These are phyloP conservation scores for Eristalis pertinax DNA, from an alignment of 2,888 invertebrate genomes.

Conservation along the genomic window DNA sequence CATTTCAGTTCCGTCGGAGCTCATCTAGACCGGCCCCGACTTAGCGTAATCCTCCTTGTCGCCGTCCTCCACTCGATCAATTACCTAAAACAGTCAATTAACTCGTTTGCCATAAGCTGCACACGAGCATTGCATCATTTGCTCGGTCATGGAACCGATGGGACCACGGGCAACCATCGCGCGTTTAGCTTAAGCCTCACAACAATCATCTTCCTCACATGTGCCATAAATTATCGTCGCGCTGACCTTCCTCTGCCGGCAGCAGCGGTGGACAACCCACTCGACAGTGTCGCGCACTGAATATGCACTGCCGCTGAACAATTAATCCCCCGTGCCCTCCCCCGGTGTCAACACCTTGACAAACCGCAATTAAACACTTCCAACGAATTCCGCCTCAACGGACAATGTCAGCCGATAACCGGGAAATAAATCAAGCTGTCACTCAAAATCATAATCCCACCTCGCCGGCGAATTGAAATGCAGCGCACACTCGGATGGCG, in stretches of 20 bases:
- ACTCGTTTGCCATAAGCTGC: no score
- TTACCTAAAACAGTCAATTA: no score
- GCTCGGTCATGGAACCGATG: no score
- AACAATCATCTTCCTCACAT: background rate
- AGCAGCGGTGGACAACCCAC: background rate
- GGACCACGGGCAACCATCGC: no score
- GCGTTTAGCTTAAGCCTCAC: background rate
- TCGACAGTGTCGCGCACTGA: background rate
- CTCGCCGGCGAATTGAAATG: slow-evolving; percentile 5
- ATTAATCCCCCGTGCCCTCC: background rate
- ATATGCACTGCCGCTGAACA: background rate
- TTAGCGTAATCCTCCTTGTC: no score
- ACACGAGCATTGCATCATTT: no score
- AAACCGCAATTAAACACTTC: slow-evolving; percentile 16
- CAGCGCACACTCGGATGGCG: background rate
- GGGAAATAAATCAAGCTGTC: slow-evolving; percentile 54
- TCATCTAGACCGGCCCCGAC: no score
- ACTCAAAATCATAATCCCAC: slow-evolving; percentile 33
- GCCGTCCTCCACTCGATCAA: no score
- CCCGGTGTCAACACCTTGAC: background rate
- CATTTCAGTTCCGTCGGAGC: no score
- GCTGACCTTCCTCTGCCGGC: slow-evolving; percentile 12
- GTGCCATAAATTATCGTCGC: background rate
- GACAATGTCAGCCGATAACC: slow-evolving; percentile 13
- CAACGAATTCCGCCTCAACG: slow-evolving; percentile 13